These are phyloP conservation scores for Euclidia mi DNA, from an alignment of 2,888 invertebrate species.

Conservation along the genomic window DNA sequence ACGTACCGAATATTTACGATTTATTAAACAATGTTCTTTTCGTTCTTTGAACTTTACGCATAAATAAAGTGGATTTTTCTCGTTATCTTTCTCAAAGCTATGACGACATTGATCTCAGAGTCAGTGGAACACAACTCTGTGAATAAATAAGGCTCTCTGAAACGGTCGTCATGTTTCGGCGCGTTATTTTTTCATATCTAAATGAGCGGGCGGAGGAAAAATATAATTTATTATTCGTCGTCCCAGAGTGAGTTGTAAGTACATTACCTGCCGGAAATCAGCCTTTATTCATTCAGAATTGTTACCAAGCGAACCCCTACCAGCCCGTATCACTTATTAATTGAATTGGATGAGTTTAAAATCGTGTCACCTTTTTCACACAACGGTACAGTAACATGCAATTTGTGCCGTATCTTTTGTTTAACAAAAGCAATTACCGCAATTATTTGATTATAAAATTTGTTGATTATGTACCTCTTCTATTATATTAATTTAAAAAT, in stretches of 20 bases:
- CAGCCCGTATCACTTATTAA: slow-evolving; percentile 44
- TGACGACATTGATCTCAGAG: slow-evolving; percentile 24
- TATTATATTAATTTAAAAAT: too few relatives aligned
- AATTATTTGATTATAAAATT: too few relatives aligned
- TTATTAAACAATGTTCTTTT: slow-evolving; percentile 26
- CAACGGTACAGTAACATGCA: too few relatives aligned
- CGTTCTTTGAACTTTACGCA: slow-evolving; percentile 18
- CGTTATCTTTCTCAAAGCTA: slow-evolving; percentile 19
- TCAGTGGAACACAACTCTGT: slow-evolving; percentile 13
- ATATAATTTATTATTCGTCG: slow-evolving; percentile 68
- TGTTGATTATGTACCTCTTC: too few relatives aligned
- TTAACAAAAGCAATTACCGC: too few relatives aligned
- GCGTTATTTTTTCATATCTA: slow-evolving; percentile 70
- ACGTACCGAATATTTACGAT: slow-evolving; percentile 22
- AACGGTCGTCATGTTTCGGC: slow-evolving; percentile 38
- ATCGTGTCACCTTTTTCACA: slow-evolving; percentile 22
- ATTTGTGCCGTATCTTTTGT: too few relatives aligned
- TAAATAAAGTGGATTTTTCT: slow-evolving; percentile 21
- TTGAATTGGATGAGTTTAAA: slow-evolving; percentile 41
- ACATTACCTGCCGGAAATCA: slow-evolving; percentile 52
- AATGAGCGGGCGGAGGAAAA: slow-evolving; percentile 64
- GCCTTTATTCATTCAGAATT: slow-evolving; percentile 50
- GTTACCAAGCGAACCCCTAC: slow-evolving; percentile 11
- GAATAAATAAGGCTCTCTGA: slow-evolving; percentile 41
- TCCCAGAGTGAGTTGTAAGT: slow-evolving; percentile 58